Evolutionary conservation across 2,113 vertebrate genomes (phyloP).

Genomic region (Cynopterus brachyotis): DNA sequence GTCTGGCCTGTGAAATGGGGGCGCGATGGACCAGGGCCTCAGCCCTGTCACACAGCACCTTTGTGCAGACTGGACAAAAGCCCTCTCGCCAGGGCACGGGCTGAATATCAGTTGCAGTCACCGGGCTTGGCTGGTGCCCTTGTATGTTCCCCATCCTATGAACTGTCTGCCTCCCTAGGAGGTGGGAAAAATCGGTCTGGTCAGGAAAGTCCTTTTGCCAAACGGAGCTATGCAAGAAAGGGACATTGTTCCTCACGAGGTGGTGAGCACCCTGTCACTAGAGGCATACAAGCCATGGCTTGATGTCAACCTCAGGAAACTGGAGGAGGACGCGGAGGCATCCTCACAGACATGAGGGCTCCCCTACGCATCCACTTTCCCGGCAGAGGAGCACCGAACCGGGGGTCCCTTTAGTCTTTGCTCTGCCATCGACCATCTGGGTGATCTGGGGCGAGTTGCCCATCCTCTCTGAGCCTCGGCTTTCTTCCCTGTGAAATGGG

Average conservation of each 20-base stretch:
- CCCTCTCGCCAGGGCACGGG: not conserved
- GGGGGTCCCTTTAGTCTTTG: not conserved
- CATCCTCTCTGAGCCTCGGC: not conserved
- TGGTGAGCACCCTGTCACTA: not conserved
- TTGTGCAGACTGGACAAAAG: not conserved
- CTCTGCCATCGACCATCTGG: not conserved
- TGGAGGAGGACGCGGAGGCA: not conserved
- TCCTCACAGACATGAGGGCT: not conserved
- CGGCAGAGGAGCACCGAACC: fast-evolving
- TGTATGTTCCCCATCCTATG: not conserved
- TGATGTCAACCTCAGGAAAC: not conserved
- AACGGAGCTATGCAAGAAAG: not conserved
- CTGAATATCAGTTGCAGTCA: not conserved
- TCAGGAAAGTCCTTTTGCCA: not conserved
- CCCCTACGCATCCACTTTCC: not conserved
- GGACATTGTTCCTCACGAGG: not conserved
- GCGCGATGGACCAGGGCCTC: fast-evolving
- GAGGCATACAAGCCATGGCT: not conserved
- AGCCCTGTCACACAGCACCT: fast-evolving
- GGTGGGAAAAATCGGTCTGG: not conserved
- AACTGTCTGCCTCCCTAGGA: not conserved
- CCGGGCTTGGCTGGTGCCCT: not conserved
- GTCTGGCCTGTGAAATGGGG: fast-evolving
- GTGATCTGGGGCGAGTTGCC: not conserved
- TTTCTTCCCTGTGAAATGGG: not conserved